These are phyloP conservation scores for Semnornis frantzii DNA, from an alignment of 2,113 vertebrate species.

Conservation along the genomic window DNA sequence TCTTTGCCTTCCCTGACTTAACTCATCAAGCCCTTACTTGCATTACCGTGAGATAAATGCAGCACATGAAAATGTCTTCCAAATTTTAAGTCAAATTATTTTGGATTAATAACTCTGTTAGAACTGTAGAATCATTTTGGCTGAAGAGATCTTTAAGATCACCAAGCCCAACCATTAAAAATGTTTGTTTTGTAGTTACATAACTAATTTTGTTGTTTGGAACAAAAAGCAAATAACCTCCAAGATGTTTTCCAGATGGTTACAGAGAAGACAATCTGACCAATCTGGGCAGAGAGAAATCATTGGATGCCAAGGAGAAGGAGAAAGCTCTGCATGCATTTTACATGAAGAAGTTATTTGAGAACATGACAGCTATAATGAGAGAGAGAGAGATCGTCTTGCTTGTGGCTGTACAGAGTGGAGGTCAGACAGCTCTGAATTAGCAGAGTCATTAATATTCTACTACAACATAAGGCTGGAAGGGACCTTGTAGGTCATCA, in stretches of 20 bases:
- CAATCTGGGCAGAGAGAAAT: not conserved
- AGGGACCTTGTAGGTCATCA: conserved; percentile 59
- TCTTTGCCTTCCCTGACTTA: not conserved
- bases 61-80: not conserved
- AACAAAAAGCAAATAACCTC: not conserved
- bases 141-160: no score
- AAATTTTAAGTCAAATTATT: not conserved
- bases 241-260: not conserved
- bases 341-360: conserved; percentile 55
- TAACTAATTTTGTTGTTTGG: not conserved
- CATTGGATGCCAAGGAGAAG: not conserved
- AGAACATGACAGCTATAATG: conserved; percentile 44
- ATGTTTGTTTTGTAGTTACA: not conserved
- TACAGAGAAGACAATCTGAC: not conserved
- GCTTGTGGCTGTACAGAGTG: conserved; percentile 34
- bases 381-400: conserved; percentile 42
- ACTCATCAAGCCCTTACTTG: not conserved
- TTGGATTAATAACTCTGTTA: not conserved
- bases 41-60: not conserved
- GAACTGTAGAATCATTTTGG: no score
- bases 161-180: no score
- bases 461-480: conserved; percentile 53
- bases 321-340: conserved; percentile 37
- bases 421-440: conserved; percentile 60
- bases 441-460: conserved; percentile 67